Conservation (phyloP, 1,140 invertebrate genomes). For the Linepithema humile region DNA sequence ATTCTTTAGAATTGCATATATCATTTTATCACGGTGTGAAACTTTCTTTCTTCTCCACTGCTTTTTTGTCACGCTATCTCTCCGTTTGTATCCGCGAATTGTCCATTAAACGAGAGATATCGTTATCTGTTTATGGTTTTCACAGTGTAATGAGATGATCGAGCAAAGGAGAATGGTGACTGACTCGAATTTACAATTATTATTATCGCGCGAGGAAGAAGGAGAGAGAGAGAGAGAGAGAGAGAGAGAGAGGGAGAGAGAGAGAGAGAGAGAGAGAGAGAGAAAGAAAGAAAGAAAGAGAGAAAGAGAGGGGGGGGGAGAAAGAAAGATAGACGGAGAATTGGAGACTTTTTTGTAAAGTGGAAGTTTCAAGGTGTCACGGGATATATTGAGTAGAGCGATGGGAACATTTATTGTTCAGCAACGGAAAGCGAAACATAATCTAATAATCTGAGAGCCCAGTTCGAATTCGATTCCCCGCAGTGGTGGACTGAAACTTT, state of each 20-base stretch:
- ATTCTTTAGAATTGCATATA: constrained; percentile 17
- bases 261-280: too few species aligned
- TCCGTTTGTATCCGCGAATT: constrained; percentile 36
- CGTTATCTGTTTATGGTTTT: constrained; percentile 26
- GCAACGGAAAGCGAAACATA: constrained; percentile 55
- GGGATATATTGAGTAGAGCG: constrained; percentile 33
- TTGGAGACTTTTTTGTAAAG: constrained; percentile 23
- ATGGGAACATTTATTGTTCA: constrained; percentile 29
- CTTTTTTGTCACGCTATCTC: constrained; percentile 15
- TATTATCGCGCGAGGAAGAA: neutral
- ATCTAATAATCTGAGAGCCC: constrained; percentile 41
- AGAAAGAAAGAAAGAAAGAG: too few species aligned
- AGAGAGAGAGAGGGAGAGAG: too few species aligned
- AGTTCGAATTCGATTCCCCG: constrained; percentile 41
- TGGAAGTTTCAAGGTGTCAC: constrained; percentile 12
- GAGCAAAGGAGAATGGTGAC: constrained; percentile 43
- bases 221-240: too few species aligned
- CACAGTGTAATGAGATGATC: constrained; percentile 3
- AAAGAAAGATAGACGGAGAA: constrained; percentile 5
- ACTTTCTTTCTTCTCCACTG: neutral
- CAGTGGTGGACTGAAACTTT: constrained; percentile 57
- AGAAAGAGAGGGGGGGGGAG: too few species aligned
- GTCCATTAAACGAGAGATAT: neutral
- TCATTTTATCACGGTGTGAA: neutral
- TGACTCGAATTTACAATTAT: constrained; percentile 20